A percentile compares a stretch with the other conserved stretches of the same genome.
Evolutionary conservation across 2,888 invertebrate species (phyloP).

Genomic region (Craniophora ligustri): DNA sequence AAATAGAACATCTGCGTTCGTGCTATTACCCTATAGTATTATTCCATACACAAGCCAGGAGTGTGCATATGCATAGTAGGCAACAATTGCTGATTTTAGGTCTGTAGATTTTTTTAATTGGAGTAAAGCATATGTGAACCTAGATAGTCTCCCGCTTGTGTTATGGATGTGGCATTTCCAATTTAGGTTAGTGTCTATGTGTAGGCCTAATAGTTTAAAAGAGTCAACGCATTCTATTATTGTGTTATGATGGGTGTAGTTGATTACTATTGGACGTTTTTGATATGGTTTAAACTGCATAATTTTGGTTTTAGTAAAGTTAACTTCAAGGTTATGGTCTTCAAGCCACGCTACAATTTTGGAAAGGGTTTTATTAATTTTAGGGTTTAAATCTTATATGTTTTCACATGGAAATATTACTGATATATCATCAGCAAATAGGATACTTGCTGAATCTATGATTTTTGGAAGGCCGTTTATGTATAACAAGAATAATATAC

Average conservation of each 20-base stretch:
- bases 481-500: constrained; percentile 20
- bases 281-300: constrained; percentile 24
- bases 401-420: constrained; percentile 17
- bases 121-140: constrained; percentile 24
- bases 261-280: constrained; percentile 16
- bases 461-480: constrained; percentile 28
- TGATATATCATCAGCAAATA: constrained; percentile 34
- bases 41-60: constrained; percentile 16
- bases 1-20: constrained; percentile 1
- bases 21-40: constrained; percentile 3
- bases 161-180: constrained; percentile 31
- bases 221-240: constrained; percentile 15
- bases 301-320: constrained; percentile 23
- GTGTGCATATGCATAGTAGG: constrained; percentile 24
- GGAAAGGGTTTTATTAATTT: constrained; percentile 9
- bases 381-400: constrained; percentile 6
- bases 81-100: constrained; percentile 13
- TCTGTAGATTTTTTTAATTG: constrained; percentile 23
- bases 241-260: constrained; percentile 9
- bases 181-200: constrained; percentile 21
- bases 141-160: constrained; percentile 18
- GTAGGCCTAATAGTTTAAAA: constrained; percentile 20
- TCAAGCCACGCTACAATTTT: constrained; percentile 19
- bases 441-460: constrained; percentile 4
- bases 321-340: constrained; percentile 31